Evolutionary conservation across 2,113 vertebrate species (phyloP), one percentile per base, ranked within the genome.

Genomic region (Crocuta crocuta): DNA sequence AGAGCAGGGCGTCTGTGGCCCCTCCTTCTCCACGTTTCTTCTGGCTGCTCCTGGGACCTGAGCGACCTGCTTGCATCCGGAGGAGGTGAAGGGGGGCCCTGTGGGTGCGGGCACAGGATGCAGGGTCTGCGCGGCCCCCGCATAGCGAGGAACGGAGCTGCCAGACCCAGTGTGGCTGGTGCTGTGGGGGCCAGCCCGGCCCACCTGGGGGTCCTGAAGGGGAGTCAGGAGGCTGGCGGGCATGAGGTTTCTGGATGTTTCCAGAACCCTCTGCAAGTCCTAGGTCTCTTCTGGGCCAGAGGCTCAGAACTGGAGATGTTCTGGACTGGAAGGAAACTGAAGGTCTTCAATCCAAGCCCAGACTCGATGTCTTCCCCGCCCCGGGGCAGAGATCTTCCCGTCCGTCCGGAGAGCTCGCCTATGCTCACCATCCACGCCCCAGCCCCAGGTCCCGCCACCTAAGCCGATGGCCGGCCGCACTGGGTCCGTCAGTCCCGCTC

Each of bases 171-270:
- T 13, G 19, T 39, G 35, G 53, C 55, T 88, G 82, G 39, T 53
- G 35, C 68, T 3, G 3, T 17, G 53, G 0, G 0, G 39, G 45
- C 39, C 78, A 70, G 83, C 55, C 10, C 10, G 21, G 55, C n/a
- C 28, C 45, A 13, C n/a, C 55, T 17, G 45, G 1, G 11, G 81
- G 19, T 19, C 23, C 10, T 50, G 43, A 63, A 45, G 35, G 24
- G 11, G 80, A 68, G 4, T 7, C 48, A 79, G 65, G 71, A 84
- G 2, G 6, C 61, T 1, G 13, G 63, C 19, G 3, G 76, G 33
- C 11, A 6, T 0, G 10, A 70, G 89, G 71, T 26, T 73, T 39
- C 79, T 53, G 43, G 80, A 28, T 4, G 10, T 80, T 84, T 35
- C 43, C 19, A 81, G 93, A 71, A 33, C 17, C 16, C 33, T 26